Evolutionary conservation across 2,888 invertebrate genomes (phyloP).

Genomic region (Spodoptera exigua): DNA sequence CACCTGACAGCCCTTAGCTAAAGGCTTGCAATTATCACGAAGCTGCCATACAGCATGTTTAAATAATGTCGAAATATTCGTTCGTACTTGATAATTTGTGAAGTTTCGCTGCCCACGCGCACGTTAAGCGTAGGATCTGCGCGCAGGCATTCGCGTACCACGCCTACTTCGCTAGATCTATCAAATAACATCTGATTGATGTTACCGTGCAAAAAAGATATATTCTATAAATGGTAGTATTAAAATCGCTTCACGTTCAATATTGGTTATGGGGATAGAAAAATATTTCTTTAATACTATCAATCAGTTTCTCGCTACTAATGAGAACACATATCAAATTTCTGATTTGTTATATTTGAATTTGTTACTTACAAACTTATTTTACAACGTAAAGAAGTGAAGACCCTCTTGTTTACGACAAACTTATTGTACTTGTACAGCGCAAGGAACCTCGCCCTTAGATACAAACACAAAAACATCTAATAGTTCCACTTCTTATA

Average conservation of each 20-base stretch:
- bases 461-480: slow-evolving; percentile 8
- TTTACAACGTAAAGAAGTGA: too few species aligned
- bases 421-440: too few species aligned
- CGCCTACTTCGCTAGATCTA: slow-evolving; percentile 50
- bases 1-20: neutral
- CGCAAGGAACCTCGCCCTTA: neutral
- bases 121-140: slow-evolving; percentile 41
- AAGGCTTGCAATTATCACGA: slow-evolving; percentile 29
- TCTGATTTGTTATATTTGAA: neutral
- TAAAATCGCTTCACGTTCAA: slow-evolving; percentile 18
- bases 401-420: too few species aligned
- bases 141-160: slow-evolving; percentile 55
- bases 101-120: slow-evolving; percentile 58
- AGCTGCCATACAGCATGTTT: slow-evolving; percentile 30
- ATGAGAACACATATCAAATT: too few species aligned
- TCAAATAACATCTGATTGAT: slow-evolving; percentile 39
- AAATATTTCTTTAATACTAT: neutral
- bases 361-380: neutral
- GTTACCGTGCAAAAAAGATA: slow-evolving; percentile 45
- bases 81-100: slow-evolving; percentile 50
- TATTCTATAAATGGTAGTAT: slow-evolving; percentile 30
- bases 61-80: slow-evolving; percentile 36
- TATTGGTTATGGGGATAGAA: slow-evolving; percentile 8
- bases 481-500: slow-evolving; percentile 14
- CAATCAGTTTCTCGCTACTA: too few species aligned